phyloP scores from a whole-genome alignment of 2,888 invertebrate genomes.

The Molorchus minor region DNA sequence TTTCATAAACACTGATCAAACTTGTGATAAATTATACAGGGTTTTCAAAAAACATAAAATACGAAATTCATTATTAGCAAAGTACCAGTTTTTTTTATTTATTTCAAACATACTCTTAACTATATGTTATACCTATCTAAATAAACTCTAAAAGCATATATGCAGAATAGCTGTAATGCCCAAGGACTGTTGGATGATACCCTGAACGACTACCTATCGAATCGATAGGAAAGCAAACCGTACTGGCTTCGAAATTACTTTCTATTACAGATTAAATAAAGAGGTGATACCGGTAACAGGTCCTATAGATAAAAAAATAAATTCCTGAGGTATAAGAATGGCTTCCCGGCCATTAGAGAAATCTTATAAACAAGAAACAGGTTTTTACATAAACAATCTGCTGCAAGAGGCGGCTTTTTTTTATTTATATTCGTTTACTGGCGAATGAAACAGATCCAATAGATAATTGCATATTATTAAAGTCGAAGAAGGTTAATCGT shows the following conservation, averaged over 20 bases:
- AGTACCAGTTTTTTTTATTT: too few species aligned
- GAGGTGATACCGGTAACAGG: conserved; percentile 30
- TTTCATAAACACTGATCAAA: too few species aligned
- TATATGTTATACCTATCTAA: not conserved
- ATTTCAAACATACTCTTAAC: too few species aligned
- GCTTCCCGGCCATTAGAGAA: conserved; percentile 39
- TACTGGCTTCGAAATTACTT: conserved; percentile 7
- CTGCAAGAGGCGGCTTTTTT: conserved; percentile 10
- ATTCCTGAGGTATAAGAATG: conserved; percentile 36
- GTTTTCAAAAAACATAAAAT: too few species aligned
- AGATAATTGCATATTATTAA: conserved; percentile 3
- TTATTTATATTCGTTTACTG: conserved; percentile 11
- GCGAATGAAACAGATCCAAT: conserved; percentile 6
- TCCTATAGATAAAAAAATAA: conserved; percentile 38
- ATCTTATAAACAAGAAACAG: conserved; percentile 35
- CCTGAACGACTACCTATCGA: not conserved
- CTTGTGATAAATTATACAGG: too few species aligned
- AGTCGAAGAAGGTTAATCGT: not conserved
- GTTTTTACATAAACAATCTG: conserved; percentile 36
- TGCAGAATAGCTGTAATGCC: too few species aligned
- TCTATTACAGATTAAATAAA: conserved; percentile 20
- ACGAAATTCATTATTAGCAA: too few species aligned
- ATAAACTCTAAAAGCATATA: not conserved
- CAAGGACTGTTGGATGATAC: too few species aligned
- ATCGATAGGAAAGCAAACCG: not conserved